Evolutionary conservation across 2,113 vertebrate species (phyloP).

Genomic region (Capreolus pygargus): DNA sequence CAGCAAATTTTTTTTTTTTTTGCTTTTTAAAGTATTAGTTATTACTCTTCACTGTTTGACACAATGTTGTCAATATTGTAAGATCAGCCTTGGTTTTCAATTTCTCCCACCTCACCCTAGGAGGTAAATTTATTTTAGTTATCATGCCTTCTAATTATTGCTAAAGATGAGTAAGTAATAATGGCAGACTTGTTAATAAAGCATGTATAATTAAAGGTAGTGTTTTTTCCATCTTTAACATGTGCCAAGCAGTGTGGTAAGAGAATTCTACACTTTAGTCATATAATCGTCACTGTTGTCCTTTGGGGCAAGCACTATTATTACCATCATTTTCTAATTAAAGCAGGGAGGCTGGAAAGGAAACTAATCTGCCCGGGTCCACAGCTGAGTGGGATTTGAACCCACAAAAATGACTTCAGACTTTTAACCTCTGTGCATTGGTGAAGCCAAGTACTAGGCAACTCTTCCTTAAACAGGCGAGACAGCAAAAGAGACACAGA

Average conservation of each 20-base stretch:
- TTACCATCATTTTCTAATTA: background rate
- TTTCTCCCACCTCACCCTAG: background rate
- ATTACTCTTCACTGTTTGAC: background rate
- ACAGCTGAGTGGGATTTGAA: background rate
- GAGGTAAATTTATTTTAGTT: background rate
- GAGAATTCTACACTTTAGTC: background rate
- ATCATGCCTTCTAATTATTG: background rate
- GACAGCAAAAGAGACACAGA: too few species aligned
- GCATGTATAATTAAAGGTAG: background rate
- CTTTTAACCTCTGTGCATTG: background rate
- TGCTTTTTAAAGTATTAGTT: background rate
- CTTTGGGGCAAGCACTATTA: background rate
- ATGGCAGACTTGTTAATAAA: background rate
- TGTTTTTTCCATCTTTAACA: background rate
- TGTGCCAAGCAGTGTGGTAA: background rate
- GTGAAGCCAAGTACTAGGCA: background rate
- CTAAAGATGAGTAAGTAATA: background rate
- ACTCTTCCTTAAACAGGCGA: background rate
- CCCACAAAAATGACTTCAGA: background rate
- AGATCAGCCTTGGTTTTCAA: background rate
- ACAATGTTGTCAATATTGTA: background rate
- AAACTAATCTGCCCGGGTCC: too few species aligned
- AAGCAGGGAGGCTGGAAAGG: background rate
- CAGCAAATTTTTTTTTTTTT: background rate
- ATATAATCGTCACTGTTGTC: accelerated